Base-by-base conservation (phyloP, 2,797 vertebrate species). In the Tauraco hartlaubi region DNA sequence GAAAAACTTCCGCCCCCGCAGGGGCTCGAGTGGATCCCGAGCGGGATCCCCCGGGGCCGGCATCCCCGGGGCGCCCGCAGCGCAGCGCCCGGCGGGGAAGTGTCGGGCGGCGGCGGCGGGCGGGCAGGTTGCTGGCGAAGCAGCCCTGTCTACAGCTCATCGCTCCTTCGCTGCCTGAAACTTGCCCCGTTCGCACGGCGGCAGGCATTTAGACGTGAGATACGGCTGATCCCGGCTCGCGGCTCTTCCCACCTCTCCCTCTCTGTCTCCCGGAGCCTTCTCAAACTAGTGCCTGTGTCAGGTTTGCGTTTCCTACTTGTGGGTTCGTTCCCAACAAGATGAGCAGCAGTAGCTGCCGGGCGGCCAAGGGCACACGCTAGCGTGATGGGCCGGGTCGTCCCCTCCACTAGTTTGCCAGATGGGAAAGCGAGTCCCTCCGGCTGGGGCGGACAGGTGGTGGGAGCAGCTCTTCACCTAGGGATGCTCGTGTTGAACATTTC, bases 371-470 rank as follows among this genome's bases (percentile, higher is more conserved):
- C 82, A 64, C 1, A 0, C 35, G 2, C 44, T 10, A 0, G 72
- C 9, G 10, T 22, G 11, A 1, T 3, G 12, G 79, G 54, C 35
- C 44, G 7, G 54, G 29, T 41, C 4, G 6, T 22, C 63, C 44
- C 41, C 58, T 63, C 6, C 1, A 11, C 44, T 5, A 0, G 72
- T 2, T 18, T 1, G 9, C 11, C 12, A 1, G 43, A 1, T 9
- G 13, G 64, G 43, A n/a, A 15, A 0, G 51, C 1, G 3, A 8
- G 25, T 28, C 67, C 81, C 67, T 10, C 56, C 5, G 11, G 55
- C 29, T 16, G 15, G 61, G 51, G 21, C 11, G 4, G 15, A 31
- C 44, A 25, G 7, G 43, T 9, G 9, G 55, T 7, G 48, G 75
- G 54, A 17, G 67, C 55, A 11, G 46, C 82, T 22, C 16, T 6